phyloP scores from a whole-genome alignment of 2,888 invertebrate genomes.

The Drosophila imparisetae region DNA sequence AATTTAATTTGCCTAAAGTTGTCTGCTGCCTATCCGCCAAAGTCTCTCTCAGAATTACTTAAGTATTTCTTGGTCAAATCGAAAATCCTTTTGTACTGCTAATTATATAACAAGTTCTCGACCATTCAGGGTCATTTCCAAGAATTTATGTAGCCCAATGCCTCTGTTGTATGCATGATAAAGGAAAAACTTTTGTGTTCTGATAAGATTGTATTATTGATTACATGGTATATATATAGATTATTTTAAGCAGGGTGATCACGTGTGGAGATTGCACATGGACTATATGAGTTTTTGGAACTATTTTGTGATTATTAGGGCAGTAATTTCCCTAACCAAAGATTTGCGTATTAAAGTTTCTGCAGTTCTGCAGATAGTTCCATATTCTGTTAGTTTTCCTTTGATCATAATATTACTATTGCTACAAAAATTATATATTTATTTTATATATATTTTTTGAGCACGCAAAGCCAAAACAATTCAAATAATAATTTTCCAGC shows the following conservation, averaged over 20 bases:
- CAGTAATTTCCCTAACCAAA: background rate
- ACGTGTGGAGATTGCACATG: background rate
- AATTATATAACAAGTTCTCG: conserved; percentile 66
- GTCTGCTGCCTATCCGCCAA: conserved; percentile 18
- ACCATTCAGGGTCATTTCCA: background rate
- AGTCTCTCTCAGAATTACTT: conserved; percentile 17
- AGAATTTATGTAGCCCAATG: conserved; percentile 4
- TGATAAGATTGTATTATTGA: conserved; percentile 5
- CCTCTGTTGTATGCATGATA: background rate
- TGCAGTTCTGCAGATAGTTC: background rate
- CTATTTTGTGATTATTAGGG: background rate
- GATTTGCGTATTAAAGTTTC: background rate
- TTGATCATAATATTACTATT: background rate
- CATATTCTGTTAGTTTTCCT: background rate
- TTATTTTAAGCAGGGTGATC: background rate
- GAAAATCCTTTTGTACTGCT: conserved; percentile 63
- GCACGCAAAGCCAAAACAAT: too few relatives aligned
- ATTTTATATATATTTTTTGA: too few relatives aligned
- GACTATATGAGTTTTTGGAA: background rate
- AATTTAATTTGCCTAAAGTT: conserved; percentile 77
- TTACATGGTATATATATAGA: background rate
- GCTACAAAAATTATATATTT: background rate
- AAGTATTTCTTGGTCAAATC: conserved; percentile 45
- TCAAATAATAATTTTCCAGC: background rate
- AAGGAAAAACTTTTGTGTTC: conserved; percentile 25